Conservation (phyloP, 2,888 invertebrate genomes). For the Glaucopsyche alexis region DNA sequence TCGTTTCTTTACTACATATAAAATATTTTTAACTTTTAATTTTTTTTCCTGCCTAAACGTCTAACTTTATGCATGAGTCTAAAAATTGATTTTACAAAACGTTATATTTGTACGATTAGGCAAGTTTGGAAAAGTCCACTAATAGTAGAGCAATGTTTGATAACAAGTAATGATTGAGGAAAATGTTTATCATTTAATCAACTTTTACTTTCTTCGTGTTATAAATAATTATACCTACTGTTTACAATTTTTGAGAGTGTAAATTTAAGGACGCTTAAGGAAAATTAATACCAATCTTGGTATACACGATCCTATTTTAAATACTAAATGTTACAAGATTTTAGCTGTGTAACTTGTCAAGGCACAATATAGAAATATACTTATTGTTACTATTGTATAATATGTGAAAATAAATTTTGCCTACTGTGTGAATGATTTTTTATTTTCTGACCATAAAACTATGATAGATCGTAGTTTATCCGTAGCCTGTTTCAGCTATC, state of each 20-base stretch:
- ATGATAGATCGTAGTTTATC: too few relatives aligned
- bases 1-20: too few relatives aligned
- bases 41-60: too few relatives aligned
- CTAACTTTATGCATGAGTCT: too few relatives aligned
- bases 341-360: neutral
- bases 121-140: neutral
- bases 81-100: too few relatives aligned
- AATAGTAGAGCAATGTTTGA: neutral
- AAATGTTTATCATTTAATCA: neutral
- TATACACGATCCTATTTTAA: neutral
- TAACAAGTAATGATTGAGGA: neutral
- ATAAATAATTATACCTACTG: neutral
- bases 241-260: neutral
- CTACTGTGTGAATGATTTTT: neutral
- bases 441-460: neutral
- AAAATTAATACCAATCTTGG: neutral
- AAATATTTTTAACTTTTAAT: too few relatives aligned
- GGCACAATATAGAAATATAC: conserved; percentile 6
- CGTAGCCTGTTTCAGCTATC: too few relatives aligned
- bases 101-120: too few relatives aligned
- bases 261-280: neutral
- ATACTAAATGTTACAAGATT: neutral
- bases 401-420: neutral
- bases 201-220: neutral
- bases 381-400: neutral